These are phyloP conservation scores for Macropis europaea DNA, from an alignment of 2,888 invertebrate species.

Conservation along the genomic window DNA sequence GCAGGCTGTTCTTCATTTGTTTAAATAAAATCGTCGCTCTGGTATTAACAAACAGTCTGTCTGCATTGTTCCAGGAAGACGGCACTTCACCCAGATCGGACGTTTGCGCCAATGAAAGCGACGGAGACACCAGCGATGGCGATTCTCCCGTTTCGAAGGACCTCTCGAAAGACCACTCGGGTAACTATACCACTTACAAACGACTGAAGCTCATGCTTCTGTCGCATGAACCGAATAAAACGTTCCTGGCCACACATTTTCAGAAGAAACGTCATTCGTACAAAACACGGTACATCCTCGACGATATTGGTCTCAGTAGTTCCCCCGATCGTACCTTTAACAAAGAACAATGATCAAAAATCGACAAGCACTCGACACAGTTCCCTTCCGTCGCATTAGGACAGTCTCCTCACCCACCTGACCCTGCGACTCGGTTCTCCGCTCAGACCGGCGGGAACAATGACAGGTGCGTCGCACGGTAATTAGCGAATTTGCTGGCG, in stretches of 20 bases:
- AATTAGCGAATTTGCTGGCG: slow-evolving; percentile 47
- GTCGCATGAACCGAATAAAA: background rate
- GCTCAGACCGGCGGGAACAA: too few species aligned
- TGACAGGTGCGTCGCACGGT: background rate
- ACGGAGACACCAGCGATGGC: slow-evolving; percentile 77
- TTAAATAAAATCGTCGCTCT: background rate
- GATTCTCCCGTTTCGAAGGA: slow-evolving; percentile 76
- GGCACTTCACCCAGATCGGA: slow-evolving; percentile 76
- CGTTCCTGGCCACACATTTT: background rate
- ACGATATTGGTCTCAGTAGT: too few species aligned
- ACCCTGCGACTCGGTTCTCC: background rate
- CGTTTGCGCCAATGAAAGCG: slow-evolving; percentile 76
- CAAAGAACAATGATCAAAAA: too few species aligned
- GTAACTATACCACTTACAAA: too few species aligned
- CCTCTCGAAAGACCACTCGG: slow-evolving; percentile 73
- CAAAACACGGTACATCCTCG: background rate
- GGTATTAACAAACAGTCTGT: background rate
- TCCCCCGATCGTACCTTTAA: too few species aligned
- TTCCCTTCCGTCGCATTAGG: slow-evolving; percentile 7
- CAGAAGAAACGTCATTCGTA: background rate
- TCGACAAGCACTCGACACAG: background rate
- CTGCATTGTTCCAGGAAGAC: slow-evolving; percentile 72
- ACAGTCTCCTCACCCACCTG: slow-evolving; percentile 19
- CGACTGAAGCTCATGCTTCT: background rate
- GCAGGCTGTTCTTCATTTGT: too few species aligned